Base-by-base conservation (phyloP, 2,797 vertebrate genomes). In the Carcharodon carcharias region DNA sequence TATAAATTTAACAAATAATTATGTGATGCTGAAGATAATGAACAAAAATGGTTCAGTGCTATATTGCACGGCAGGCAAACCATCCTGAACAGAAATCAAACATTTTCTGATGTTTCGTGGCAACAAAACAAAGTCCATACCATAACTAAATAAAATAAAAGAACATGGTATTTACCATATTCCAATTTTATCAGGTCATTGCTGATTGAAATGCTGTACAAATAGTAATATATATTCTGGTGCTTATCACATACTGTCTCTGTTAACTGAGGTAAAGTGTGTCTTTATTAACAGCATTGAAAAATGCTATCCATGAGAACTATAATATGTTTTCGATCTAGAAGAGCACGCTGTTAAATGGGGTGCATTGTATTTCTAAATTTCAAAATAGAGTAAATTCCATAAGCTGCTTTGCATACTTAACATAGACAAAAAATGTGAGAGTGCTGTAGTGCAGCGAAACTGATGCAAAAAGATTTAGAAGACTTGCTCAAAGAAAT, bases 121-220 rank as follows among this genome's bases (percentile, higher is more conserved):
- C 63, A 67, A 93, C 35, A 45, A 93, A 93, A 93, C 63, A 93
- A 67, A 40, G 31, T 93, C 91, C 45, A 63, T 67, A 45, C 63
- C 63, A 67, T 93, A 67, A 93, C n/a, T 40, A 40, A 93, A 67
- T 40, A 40, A 40, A 35, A 35, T 40, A 40, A 67, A n/a, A 26
- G 40, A 50, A 67, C 28, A 7, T n/a, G 1, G 2, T 80, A 67
- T 26, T 93, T 67, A 93, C 35, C 61, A 45, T 93, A 93, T 93
- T 93, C 91, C n/a, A 93, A 85, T 67, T 67, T 93, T 93, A 93
- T 67, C 63, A 93, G 91, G n/a, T 67, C n/a, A 21, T 93, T n/a
- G n/a, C 35, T 91, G 88, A 91, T 18, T 67, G 91, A 67, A 93
- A 26, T 45, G n/a, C 23, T 67, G n/a, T 93, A 4, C n/a, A 67